Percentiles rank a stretch among this genome's conserved stretches.
Conservation (phyloP, 1,140 invertebrate species). For the Drosophila willistoni region DNA sequence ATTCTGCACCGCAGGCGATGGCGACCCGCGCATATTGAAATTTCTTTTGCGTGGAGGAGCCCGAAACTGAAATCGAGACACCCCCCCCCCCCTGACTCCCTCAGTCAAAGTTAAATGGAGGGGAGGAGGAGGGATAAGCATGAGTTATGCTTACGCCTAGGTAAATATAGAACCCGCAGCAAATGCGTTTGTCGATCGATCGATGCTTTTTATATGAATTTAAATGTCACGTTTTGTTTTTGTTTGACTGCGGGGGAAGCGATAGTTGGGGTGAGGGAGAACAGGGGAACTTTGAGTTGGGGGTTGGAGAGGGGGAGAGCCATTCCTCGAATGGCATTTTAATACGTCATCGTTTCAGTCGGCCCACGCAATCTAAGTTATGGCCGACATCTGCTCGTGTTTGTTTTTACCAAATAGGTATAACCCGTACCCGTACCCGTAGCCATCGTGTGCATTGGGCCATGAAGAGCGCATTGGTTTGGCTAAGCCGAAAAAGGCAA, state of each 20-base stretch:
- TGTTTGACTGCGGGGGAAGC: constrained; percentile 9
- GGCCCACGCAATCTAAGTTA: constrained; percentile 76
- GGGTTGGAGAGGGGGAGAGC: constrained; percentile 11
- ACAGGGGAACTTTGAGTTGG: constrained; percentile 3
- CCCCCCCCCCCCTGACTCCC: background rate
- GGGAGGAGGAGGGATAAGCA: constrained; percentile 53
- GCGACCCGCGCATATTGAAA: constrained; percentile 46
- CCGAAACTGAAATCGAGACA: background rate
- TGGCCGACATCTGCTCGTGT: constrained; percentile 76
- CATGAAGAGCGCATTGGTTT: constrained; percentile 55
- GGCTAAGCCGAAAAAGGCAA: constrained; percentile 44
- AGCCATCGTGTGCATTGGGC: constrained; percentile 58
- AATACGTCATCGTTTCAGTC: constrained; percentile 78
- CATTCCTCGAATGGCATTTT: constrained; percentile 65
- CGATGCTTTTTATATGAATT: constrained; percentile 78
- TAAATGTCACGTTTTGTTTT: constrained; percentile 71
- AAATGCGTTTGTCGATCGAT: constrained; percentile 61
- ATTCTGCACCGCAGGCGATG: constrained; percentile 39
- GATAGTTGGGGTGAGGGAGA: background rate
- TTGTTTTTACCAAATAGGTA: constrained; percentile 74
- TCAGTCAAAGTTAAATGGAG: background rate
- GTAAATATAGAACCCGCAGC: constrained; percentile 78
- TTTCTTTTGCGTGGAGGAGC: constrained; percentile 33
- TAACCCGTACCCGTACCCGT: constrained; percentile 10
- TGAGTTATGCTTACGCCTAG: constrained; percentile 71